Percentiles rank a stretch among this genome's conserved stretches.
These are phyloP conservation scores for Yponomeuta sedellus DNA, from an alignment of 2,888 invertebrate species.

Conservation along the genomic window DNA sequence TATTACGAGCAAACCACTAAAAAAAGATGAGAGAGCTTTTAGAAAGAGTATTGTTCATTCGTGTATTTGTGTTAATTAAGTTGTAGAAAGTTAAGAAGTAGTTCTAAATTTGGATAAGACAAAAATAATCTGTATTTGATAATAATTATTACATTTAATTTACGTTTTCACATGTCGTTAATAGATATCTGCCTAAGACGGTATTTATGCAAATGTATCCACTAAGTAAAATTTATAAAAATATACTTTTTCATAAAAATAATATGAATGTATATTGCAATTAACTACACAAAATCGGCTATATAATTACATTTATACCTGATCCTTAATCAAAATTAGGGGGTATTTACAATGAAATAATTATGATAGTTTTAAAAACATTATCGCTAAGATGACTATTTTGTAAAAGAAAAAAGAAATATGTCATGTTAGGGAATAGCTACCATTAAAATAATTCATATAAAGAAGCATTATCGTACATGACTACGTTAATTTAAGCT, in stretches of 20 bases:
- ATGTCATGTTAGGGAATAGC: constrained; percentile 47
- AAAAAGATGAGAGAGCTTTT: too few relatives aligned
- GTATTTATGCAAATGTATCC: constrained; percentile 17
- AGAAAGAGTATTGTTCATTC: too few relatives aligned
- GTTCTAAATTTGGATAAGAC: neutral
- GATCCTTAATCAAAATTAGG: constrained; percentile 24
- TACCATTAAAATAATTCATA: constrained; percentile 30
- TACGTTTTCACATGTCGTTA: constrained; percentile 51
- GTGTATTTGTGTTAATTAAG: neutral
- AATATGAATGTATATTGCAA: constrained; percentile 34
- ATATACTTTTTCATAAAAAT: constrained; percentile 45
- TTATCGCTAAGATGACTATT: constrained; percentile 56
- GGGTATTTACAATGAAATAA: constrained; percentile 56
- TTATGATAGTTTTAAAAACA: constrained; percentile 40
- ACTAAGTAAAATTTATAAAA: constrained; percentile 55
- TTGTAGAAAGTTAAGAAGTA: neutral
- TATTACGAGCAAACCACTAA: too few relatives aligned
- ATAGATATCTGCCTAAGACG: constrained; percentile 31
- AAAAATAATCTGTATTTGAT: neutral
- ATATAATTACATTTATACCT: constrained; percentile 32
- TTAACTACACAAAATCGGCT: constrained; percentile 26
- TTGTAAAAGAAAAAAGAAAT: constrained; percentile 25
- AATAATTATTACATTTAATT: constrained; percentile 51
- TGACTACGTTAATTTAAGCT: constrained; percentile 6
- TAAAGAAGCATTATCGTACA: neutral